Base-by-base conservation (phyloP, 2,113 vertebrate genomes). In the Ibidorhyncha struthersii region DNA sequence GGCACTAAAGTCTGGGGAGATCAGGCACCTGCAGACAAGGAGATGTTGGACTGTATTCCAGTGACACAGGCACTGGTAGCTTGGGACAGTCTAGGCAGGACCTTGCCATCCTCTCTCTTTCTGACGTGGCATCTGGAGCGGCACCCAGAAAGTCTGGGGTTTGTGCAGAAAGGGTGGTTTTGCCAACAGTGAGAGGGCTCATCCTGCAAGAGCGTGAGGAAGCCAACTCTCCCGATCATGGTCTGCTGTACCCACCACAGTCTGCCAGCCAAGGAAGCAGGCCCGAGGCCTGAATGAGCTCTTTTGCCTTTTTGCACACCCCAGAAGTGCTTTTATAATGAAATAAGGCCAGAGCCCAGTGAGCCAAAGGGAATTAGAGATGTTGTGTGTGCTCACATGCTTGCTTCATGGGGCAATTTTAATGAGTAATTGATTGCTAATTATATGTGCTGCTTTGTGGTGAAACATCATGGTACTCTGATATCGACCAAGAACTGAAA, bases 401-500 rank as follows among this genome's bases (percentile, higher is more conserved):
- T 91, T 63, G 69, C 38, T 72, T 29, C 47, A 49, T 79, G 82
- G 87, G 66, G 56, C 58, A 77, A 36, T 65, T 76, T 40, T 82
- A 95, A 82, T 47, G 85, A 90, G 62, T 43, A 92, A 86, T 69
- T 91, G 41, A 89, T 94, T 76, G 79, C 66, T 96, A 90, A 95
- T 96, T 93, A 76, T 70, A 36, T 61, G 66, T 85, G 82, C 83
- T 82, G 53, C 70, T 85, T 89, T 82, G 84, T 78, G 84, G 84
- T 81, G 70, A 90, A 92, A 95, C 79, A 79, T 34, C 71, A 77
- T 56, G 74, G 34, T 72, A 80, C 92, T 93, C 72, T 86, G 90
- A 66, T 56, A 83, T 43, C 10, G 1, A 65, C 49, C 71, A 65
- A 82, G 95, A 85, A 73, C 90, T 59, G 70, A 23, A 93, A 93